A percentile compares a stretch with the other conserved stretches of the same genome.
Conservation (phyloP, 2,797 vertebrate species). For the Harpagifer antarcticus region DNA sequence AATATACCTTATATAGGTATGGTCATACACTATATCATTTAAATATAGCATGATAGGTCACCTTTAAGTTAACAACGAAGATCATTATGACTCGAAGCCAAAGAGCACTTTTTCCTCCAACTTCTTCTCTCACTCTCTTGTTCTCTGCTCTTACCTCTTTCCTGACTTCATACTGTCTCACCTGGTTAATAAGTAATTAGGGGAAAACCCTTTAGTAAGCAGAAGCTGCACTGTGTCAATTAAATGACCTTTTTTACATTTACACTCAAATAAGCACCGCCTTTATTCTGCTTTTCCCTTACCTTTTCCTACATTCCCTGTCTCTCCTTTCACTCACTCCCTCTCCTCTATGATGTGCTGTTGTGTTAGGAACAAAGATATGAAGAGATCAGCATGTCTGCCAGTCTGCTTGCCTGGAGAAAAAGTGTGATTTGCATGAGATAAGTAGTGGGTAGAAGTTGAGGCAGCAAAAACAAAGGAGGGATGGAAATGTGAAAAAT, state of each 20-base stretch:
- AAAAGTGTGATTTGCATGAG: slow-evolving; percentile 17
- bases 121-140: neutral
- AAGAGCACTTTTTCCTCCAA: no score
- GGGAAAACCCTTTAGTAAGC: slow-evolving; percentile 26
- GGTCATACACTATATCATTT: no score
- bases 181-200: slow-evolving; percentile 25
- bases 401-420: slow-evolving; percentile 11
- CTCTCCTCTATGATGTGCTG: neutral
- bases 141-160: neutral
- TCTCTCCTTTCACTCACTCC: neutral
- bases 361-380: slow-evolving; percentile 18
- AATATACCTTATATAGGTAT: no score
- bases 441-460: slow-evolving; percentile 13
- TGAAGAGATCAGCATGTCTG: slow-evolving; percentile 27
- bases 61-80: no score
- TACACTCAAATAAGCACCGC: slow-evolving; percentile 12
- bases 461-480: slow-evolving; percentile 16
- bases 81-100: no score
- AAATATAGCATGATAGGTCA: no score
- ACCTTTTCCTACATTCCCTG: neutral
- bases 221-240: slow-evolving; percentile 26
- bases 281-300: neutral
- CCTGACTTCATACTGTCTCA: slow-evolving; percentile 7
- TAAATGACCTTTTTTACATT: slow-evolving; percentile 8
- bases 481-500: slow-evolving; percentile 7